Evolutionary conservation across 2,888 invertebrate species (phyloP), one percentile per base, ranked within the genome.

Genomic region (Eudasyphora cyanicolor): DNA sequence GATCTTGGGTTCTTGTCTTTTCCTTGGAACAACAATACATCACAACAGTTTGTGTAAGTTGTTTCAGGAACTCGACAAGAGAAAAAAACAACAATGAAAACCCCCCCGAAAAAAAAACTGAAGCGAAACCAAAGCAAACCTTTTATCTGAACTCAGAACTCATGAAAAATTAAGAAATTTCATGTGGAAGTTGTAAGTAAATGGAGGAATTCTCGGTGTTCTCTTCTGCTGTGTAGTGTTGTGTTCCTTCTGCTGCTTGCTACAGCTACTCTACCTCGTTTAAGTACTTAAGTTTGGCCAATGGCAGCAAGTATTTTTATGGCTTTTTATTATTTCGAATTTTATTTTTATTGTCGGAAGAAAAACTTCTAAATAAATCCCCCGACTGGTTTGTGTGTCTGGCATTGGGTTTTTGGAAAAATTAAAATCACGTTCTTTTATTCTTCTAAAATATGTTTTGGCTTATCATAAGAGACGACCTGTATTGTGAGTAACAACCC

Each of bases 111-210:
- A 32, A 32, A 32, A 45, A n/a, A 45, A 4, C n/a, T 45, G 45
- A 45, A 45, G n/a, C n/a, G 45, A 45, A 45, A 45, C n/a, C 45
- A n/a, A 45, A 45, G 45, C 42, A 54, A 67, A 60, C 49, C 24
- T 49, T 71, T 24, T 29, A 70, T 29, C 14, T 49, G 32, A 64
- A 71, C 62, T 67, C 51, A 67, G 32, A 64, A 71, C 62, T 67
- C 51, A 67, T 67, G 67, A 67, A 67, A 67, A 67, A 67, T 67
- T 67, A 67, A 67, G 67, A 42, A 67, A 67, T 67, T 67, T 42
- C 42, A 67, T 24, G 67, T 67, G 21, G 24, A 67, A 67, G 67
- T 42, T 71, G 71, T 51, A 71, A 35, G 71, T 32, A 71, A 51
- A 21, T 42, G 24, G 5, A 17, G 29, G 57, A 57, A 57, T 57